Percentiles rank a stretch among this genome's conserved stretches.
These are phyloP conservation scores for Neotoxoptera formosana DNA, from an alignment of 1,140 invertebrate species.

Conservation along the genomic window DNA sequence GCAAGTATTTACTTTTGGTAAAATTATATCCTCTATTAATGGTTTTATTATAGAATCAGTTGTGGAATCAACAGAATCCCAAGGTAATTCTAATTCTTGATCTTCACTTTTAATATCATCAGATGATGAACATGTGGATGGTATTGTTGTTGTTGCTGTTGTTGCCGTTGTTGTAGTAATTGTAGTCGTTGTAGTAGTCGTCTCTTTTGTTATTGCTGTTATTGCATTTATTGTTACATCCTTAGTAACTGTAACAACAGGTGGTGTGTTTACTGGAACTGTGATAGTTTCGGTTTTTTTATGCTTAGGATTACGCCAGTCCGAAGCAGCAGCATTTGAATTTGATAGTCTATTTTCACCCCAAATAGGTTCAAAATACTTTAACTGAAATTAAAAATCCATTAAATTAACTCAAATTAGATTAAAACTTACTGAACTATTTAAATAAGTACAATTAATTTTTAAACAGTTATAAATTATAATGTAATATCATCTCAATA, in stretches of 20 bases:
- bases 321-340: constrained; percentile 7
- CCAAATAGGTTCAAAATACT: constrained; percentile 96
- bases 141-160: neutral
- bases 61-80: constrained; percentile 35
- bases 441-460: no score
- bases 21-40: constrained; percentile 18
- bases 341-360: constrained; percentile 70
- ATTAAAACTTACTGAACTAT: neutral
- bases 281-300: constrained; percentile 17
- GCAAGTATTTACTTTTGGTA: constrained; percentile 30
- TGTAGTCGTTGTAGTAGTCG: neutral
- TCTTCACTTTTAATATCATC: neutral
- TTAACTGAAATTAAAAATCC: constrained; percentile 68
- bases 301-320: constrained; percentile 58
- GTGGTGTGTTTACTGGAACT: neutral
- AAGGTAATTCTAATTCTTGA: neutral
- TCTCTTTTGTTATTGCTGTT: neutral
- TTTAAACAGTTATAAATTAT: no score
- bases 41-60: neutral
- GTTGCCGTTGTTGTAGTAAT: neutral
- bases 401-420: neutral
- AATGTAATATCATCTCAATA: no score
- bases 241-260: neutral
- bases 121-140: neutral
- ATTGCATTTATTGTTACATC: neutral